Base-by-base conservation (phyloP, 2,888 invertebrate species). In the Hirtodrosophila confusa region DNA sequence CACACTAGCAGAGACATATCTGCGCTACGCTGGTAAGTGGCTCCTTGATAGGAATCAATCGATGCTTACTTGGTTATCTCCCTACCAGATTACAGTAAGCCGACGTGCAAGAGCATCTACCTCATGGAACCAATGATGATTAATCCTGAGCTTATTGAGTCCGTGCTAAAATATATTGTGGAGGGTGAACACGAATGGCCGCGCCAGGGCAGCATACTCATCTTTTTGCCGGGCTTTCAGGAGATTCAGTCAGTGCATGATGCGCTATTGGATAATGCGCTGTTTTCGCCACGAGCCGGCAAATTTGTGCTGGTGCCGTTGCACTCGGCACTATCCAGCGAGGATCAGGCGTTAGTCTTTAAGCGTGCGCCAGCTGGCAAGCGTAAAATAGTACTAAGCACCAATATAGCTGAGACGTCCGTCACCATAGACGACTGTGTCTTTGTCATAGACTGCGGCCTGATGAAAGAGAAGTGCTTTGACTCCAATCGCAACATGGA, bases 381-480 rank as follows among this genome's bases (percentile, higher is more conserved):
- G 17, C 93, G 98, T 35, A 98, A 98, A 93, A 97, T 98, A 63
- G 95, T 97, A 0, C 92, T 98, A 0, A 94, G 95, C 3, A 99
- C 98, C 0, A 98, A 99, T 89, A 96, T 99, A 67, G 98, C 98
- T 0, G 98, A 99, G 92, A 98, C 98, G 0, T 98, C 98, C 0
- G 95, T 99, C 6, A 99, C 99, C 5, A 98, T 99, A 68, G 97
- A 98, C 87, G 98, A 99, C 92, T 98, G 98, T 78, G 97, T 98
- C 0, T 98, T 96, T 89, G 98, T 99, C 1, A 93, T 99, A 41
- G 98, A 99, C 90, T 95, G 95, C 54, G 98, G 98, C 0, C 94
- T 96, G 91, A 98, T 98, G 95, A 98, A 97, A 91, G 97, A 98
- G 91, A 97, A 96, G 88, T 93, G 89, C 44, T 92, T 91, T 51